These are phyloP conservation scores for Troglohyphantes excavatus DNA, from an alignment of 2,888 invertebrate species.

Conservation along the genomic window DNA sequence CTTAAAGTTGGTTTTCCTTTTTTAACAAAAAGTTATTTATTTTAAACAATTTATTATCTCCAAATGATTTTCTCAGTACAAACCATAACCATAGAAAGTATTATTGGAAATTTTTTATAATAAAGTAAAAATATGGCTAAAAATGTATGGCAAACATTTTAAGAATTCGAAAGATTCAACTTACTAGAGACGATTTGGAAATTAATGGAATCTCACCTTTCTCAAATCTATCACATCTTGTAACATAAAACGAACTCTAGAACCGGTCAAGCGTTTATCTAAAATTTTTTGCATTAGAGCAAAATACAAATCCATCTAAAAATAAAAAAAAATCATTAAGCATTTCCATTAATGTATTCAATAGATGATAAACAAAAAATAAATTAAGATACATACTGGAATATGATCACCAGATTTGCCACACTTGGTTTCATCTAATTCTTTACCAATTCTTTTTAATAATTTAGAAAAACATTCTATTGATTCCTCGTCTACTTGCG, in stretches of 20 bases:
- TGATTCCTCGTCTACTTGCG: constrained; percentile 91
- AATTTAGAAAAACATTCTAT: constrained; percentile 96
- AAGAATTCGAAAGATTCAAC: no score
- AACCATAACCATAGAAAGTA: no score
- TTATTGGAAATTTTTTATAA: no score
- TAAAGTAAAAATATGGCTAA: no score
- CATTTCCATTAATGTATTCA: neutral
- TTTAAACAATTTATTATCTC: no score
- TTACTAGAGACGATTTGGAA: no score
- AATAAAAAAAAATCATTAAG: neutral
- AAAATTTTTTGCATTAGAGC: constrained; percentile 86
- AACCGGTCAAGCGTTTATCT: constrained; percentile 84
- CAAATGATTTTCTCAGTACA: no score
- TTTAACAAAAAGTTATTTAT: no score
- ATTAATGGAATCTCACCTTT: constrained; percentile 82
- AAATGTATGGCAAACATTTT: no score
- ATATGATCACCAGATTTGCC: constrained; percentile 4
- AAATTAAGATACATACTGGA: neutral
- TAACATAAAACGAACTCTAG: constrained; percentile 88
- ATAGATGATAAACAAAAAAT: neutral
- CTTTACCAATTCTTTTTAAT: constrained; percentile 94
- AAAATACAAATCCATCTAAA: constrained; percentile 81
- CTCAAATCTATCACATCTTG: constrained; percentile 96
- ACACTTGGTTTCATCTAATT: constrained; percentile 85
- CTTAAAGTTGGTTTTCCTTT: no score